phyloP scores from a whole-genome alignment of 2,113 vertebrate species.

The Embiotoca jacksoni region DNA sequence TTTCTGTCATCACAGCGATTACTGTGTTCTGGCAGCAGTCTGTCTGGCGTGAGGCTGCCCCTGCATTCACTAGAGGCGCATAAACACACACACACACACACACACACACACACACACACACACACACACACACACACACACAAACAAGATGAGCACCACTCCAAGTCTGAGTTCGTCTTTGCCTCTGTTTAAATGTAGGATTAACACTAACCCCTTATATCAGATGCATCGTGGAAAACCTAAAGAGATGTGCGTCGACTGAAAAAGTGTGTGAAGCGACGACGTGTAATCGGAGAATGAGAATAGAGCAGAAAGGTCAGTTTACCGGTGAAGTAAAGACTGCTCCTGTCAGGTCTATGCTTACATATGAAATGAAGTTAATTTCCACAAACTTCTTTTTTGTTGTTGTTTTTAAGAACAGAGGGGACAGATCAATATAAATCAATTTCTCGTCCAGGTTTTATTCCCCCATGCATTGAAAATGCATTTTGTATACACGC shows the following conservation, averaged over 20 bases:
- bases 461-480: background rate
- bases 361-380: too few species aligned
- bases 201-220: constrained; percentile 60
- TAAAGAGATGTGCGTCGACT: constrained; percentile 42
- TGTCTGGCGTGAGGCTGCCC: constrained; percentile 62
- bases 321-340: background rate
- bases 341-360: background rate
- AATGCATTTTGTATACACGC: constrained; percentile 17
- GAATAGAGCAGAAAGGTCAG: background rate
- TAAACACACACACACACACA: constrained; percentile 9
- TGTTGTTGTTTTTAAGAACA: background rate
- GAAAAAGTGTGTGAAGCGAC: constrained; percentile 12
- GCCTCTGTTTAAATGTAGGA: constrained; percentile 62
- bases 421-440: background rate
- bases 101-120: constrained; percentile 13
- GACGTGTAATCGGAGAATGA: constrained; percentile 15
- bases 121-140: constrained; percentile 22
- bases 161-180: constrained; percentile 40
- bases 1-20: constrained; percentile 75
- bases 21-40: constrained; percentile 70
- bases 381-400: too few species aligned
- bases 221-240: constrained; percentile 22
- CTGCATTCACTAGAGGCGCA: constrained; percentile 47
- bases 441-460: background rate
- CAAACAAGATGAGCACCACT: constrained; percentile 30